phyloP scores from a whole-genome alignment of 2,888 invertebrate genomes.

The Drepana falcataria region DNA sequence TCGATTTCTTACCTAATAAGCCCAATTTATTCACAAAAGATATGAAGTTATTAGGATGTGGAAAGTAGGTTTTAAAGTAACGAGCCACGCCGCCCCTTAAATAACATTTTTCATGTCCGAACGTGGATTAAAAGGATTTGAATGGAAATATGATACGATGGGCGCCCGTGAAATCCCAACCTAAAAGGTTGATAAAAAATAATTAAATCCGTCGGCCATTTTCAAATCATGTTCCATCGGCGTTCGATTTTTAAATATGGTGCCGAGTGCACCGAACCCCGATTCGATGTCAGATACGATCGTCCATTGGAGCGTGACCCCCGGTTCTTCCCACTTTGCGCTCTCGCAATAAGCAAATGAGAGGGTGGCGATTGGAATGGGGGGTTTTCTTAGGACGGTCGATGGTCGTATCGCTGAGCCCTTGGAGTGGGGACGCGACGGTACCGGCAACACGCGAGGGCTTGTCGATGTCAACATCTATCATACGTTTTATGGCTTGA shows the following conservation, averaged over 20 bases:
- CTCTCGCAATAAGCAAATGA: constrained; percentile 26
- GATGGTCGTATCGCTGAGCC: constrained; percentile 46
- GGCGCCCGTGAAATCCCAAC: constrained; percentile 28
- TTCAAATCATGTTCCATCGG: constrained; percentile 53
- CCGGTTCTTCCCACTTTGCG: constrained; percentile 25
- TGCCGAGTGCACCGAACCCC: constrained; percentile 70
- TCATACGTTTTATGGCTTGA: constrained; percentile 74
- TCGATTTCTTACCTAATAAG: constrained; percentile 31
- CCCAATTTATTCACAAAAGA: constrained; percentile 31
- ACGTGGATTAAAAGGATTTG: constrained; percentile 22
- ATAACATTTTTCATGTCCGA: constrained; percentile 22
- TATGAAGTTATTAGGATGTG: constrained; percentile 46
- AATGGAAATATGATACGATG: constrained; percentile 37
- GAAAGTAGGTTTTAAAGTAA: constrained; percentile 14
- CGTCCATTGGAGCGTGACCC: constrained; percentile 47
- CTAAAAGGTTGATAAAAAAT: constrained; percentile 16
- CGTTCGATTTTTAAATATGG: constrained; percentile 69
- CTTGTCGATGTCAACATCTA: constrained; percentile 65
- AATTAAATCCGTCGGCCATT: constrained; percentile 50
- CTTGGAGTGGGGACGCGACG: constrained; percentile 67
- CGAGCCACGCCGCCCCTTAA: constrained; percentile 21
- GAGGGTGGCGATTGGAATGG: constrained; percentile 30
- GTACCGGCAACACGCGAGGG: constrained; percentile 66
- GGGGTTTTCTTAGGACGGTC: constrained; percentile 43
- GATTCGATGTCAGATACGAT: constrained; percentile 53